A percentile compares a stretch with the other conserved stretches of the same genome.
Evolutionary conservation across 2,888 invertebrate species (phyloP).

Genomic region (Ellobium chinense): DNA sequence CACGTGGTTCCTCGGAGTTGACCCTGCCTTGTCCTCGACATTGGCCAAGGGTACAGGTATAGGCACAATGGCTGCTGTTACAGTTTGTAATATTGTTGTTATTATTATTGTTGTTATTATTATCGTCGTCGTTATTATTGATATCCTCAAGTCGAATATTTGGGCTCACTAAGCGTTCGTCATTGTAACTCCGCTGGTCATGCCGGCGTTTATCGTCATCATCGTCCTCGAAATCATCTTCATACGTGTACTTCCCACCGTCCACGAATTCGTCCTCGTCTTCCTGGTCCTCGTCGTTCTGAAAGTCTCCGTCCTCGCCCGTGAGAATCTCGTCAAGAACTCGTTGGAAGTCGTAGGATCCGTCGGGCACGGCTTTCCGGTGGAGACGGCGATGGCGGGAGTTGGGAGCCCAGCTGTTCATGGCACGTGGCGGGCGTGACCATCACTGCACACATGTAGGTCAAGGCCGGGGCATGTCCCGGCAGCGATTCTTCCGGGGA

Average conservation of each 20-base stretch:
- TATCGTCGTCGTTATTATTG: not conserved
- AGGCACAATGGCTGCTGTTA: no score
- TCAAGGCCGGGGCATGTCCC: no score
- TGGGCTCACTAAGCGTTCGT: no score
- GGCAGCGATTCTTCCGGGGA: no score
- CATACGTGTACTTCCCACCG: not conserved
- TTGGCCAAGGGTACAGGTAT: not conserved
- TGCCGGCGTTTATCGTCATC: not conserved
- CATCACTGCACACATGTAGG: not conserved
- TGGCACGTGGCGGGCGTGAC: not conserved
- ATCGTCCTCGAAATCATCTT: not conserved
- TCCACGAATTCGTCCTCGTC: not conserved
- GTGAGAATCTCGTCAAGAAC: not conserved
- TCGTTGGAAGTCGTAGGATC: conserved; percentile 15
- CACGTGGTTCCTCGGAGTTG: not conserved
- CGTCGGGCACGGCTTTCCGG: conserved; percentile 15
- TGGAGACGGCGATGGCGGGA: not conserved
- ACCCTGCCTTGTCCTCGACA: not conserved
- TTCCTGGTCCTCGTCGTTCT: not conserved
- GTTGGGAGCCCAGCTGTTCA: not conserved
- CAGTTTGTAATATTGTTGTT: not conserved
- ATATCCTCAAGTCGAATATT: not conserved
- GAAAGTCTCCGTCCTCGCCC: not conserved
- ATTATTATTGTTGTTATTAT: not conserved
- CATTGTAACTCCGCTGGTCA: not conserved